A percentile compares a stretch with the other conserved stretches of the same genome.
Evolutionary conservation across 1,140 invertebrate genomes (phyloP).

Genomic region (Choristoneura fumiferana): DNA sequence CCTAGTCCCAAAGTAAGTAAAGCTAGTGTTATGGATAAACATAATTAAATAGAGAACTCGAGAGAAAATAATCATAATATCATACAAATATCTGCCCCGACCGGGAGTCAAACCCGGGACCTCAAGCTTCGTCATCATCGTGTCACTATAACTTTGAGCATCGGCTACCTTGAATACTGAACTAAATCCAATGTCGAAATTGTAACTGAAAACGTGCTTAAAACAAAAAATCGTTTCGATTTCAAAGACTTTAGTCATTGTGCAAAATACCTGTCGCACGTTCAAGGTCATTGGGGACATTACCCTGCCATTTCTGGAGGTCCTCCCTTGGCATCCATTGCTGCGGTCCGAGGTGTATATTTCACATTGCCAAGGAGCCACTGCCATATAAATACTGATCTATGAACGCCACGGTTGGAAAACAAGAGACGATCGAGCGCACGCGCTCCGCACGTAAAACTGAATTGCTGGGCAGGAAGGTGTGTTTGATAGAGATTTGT

Average conservation of each 20-base stretch:
- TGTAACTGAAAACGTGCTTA: not conserved
- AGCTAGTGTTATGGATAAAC: too few species aligned
- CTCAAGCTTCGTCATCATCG: too few species aligned
- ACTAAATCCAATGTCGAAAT: not conserved
- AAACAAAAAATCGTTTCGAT: too few species aligned
- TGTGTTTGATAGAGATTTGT: constrained; percentile 47
- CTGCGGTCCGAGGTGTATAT: constrained; percentile 54
- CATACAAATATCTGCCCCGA: too few species aligned
- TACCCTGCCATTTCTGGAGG: constrained; percentile 61
- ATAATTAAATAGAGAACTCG: too few species aligned
- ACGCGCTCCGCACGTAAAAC: constrained; percentile 61
- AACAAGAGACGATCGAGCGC: constrained; percentile 59
- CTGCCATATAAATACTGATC: constrained; percentile 68
- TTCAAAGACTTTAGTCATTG: too few species aligned
- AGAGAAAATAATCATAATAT: too few species aligned
- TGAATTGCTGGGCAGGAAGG: constrained; percentile 53
- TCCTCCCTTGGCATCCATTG: constrained; percentile 41
- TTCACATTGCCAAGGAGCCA: constrained; percentile 61
- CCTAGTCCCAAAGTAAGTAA: too few species aligned
- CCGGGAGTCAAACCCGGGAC: too few species aligned
- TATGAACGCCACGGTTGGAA: constrained; percentile 34
- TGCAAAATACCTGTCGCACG: not conserved
- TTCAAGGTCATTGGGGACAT: constrained; percentile 24
- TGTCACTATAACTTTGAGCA: too few species aligned
- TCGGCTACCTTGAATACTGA: too few species aligned